Base-by-base conservation (phyloP, 1,140 invertebrate genomes). In the Drosophila busckii region DNA sequence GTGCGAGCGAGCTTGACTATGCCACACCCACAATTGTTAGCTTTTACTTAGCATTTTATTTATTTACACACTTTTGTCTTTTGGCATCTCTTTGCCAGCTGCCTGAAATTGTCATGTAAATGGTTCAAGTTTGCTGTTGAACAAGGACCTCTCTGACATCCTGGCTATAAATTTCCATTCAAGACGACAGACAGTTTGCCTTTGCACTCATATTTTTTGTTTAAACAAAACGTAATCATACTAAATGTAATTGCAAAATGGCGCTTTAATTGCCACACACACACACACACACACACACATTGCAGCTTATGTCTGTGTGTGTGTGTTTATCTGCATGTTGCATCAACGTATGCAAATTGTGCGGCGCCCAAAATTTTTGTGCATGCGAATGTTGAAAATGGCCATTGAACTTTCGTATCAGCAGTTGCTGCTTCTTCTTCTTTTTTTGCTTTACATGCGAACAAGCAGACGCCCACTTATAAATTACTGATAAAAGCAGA, bases 391-490 rank as follows among this genome's bases (percentile, higher is more conserved):
- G n/a, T n/a, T n/a, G n/a, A 46, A 64, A 71, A 63, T 78, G 73
- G 73, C 68, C 73, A 80, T 68, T 78, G 73, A 78, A 78, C 73
- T 73, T 78, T 78, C 12, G 56, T 80, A 78, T 80, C 73, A 64
- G 40, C 49, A 41, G 52, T 31, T 25, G 40, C 62, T 34, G 41
- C 54, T 64, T 58, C 67, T 68, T 52, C 12, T 41, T 68, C 59
- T 64, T 49, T 60, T 82, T 73, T 59, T 40, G 71, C 58, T 80
- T 60, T 29, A 53, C 70, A 76, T 61, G 70, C 70, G 50, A 76
- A 63, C 66, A 48, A 44, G 28, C 48, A 28, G 17, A 54, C 70
- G 71, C 70, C 70, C 61, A 41, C 31, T 46, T 28, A 60, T 67
- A 55, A 65, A 64, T 66, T 20, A 3, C 48, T 60, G 58, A 53